phyloP scores from a whole-genome alignment of 2,113 vertebrate genomes.

The Paralichthys olivaceus region DNA sequence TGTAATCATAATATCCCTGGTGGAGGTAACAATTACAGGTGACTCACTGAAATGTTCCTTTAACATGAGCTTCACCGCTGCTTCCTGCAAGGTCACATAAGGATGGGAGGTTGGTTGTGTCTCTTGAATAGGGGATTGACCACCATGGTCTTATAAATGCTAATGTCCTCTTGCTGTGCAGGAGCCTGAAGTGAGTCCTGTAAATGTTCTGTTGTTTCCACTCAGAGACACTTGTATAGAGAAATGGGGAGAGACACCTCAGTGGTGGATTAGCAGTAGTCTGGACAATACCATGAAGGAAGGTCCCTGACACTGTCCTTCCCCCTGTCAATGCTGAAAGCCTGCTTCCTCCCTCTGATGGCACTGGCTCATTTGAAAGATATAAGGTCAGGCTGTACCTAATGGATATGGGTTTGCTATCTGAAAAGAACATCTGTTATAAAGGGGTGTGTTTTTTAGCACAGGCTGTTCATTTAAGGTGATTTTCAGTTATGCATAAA shows the following conservation, averaged over 20 bases:
- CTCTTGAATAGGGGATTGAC: slow-evolving; percentile 23
- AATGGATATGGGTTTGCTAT: slow-evolving; percentile 37
- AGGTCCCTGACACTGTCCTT: slow-evolving; percentile 25
- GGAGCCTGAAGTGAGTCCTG: slow-evolving; percentile 19
- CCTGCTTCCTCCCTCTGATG: slow-evolving; percentile 51
- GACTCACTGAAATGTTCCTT: slow-evolving; percentile 1
- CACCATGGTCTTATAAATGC: slow-evolving; percentile 46
- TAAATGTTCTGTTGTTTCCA: slow-evolving; percentile 49
- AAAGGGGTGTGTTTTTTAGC: background rate
- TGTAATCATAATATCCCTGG: too few species aligned
- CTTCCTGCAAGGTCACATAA: background rate
- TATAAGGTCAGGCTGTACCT: slow-evolving; percentile 42
- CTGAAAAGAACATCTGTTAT: slow-evolving; percentile 17
- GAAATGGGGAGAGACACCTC: slow-evolving; percentile 14
- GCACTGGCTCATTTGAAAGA: slow-evolving; percentile 49
- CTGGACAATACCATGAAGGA: slow-evolving; percentile 39
- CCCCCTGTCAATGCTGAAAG: slow-evolving; percentile 26
- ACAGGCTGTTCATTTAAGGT: background rate
- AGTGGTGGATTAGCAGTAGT: slow-evolving; percentile 31
- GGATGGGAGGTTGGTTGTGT: slow-evolving; percentile 13
- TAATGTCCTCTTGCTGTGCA: slow-evolving; percentile 35
- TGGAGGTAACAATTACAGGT: background rate
- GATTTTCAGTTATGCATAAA: background rate
- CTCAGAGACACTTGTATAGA: slow-evolving; percentile 34
- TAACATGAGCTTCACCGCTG: background rate